These are phyloP conservation scores for Athrips mouffetella DNA, from an alignment of 2,888 invertebrate species.

Conservation along the genomic window DNA sequence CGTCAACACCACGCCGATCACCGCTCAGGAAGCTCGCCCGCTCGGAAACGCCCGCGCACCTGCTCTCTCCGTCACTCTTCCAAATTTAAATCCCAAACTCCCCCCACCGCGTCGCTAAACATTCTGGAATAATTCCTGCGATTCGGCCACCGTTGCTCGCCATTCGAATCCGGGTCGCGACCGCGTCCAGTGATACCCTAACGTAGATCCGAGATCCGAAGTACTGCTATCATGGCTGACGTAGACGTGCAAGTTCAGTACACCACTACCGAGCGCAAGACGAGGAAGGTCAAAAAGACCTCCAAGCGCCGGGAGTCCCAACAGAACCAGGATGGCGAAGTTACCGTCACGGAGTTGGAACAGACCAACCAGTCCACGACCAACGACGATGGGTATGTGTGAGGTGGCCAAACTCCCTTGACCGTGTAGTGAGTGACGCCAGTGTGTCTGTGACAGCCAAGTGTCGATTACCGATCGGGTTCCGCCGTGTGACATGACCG, in stretches of 20 bases:
- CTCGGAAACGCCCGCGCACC: conserved; percentile 75
- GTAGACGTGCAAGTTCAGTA: conserved; percentile 92
- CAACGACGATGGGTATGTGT: conserved; percentile 91
- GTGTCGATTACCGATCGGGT: conserved; percentile 54
- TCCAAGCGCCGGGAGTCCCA: conserved; percentile 86
- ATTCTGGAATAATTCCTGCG: conserved; percentile 79
- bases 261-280: conserved; percentile 91
- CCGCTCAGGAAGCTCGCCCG: conserved; percentile 52
- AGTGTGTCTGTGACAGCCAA: conserved; percentile 56
- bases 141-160: conserved; percentile 70
- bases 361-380: conserved; percentile 81
- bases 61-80: conserved; percentile 78
- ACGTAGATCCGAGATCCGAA: neutral
- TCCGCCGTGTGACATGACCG: conserved; percentile 49
- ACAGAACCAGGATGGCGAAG: conserved; percentile 80
- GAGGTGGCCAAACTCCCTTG: conserved; percentile 73
- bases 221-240: conserved; percentile 85
- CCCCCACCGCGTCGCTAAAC: conserved; percentile 69
- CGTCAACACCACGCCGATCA: neutral
- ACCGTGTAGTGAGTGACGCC: conserved; percentile 49
- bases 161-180: conserved; percentile 79
- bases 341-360: conserved; percentile 89
- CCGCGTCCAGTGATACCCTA: conserved; percentile 68
- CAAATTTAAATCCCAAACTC: conserved; percentile 77
- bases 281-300: conserved; percentile 92